Evolutionary conservation across 2,888 invertebrate genomes (phyloP).

Genomic region (Sesia bembeciformis): DNA sequence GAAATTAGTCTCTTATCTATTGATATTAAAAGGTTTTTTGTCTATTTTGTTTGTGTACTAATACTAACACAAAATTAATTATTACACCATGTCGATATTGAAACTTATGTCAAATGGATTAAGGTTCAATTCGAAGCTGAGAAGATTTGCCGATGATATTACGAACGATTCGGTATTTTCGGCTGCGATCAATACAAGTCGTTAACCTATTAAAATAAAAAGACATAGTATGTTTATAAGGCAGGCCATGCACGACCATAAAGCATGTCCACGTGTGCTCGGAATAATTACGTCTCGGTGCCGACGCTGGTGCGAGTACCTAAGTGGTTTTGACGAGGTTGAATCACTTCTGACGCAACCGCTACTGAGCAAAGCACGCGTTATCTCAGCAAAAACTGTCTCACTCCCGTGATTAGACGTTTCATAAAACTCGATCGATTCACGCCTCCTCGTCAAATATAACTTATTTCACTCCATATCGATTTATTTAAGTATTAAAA

Average conservation of each 20-base stretch:
- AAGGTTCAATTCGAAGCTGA: no score
- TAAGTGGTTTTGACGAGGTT: slow-evolving; percentile 40
- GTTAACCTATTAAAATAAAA: slow-evolving; percentile 61
- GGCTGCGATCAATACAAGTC: slow-evolving; percentile 46
- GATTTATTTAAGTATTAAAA: not conserved
- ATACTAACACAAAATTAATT: no score
- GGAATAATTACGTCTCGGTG: slow-evolving; percentile 55
- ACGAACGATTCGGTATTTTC: slow-evolving; percentile 17
- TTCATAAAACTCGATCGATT: not conserved
- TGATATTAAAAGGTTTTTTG: no score
- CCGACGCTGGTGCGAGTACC: slow-evolving; percentile 17
- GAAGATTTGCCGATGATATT: no score
- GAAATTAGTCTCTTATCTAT: no score
- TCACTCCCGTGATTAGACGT: not conserved
- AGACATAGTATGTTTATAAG: slow-evolving; percentile 44
- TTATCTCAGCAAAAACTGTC: slow-evolving; percentile 26
- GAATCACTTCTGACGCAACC: slow-evolving; percentile 54
- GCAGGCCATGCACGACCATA: slow-evolving; percentile 48
- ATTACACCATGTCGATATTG: no score
- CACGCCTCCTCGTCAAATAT: not conserved
- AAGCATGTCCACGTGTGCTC: slow-evolving; percentile 63
- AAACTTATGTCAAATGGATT: no score
- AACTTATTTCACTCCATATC: not conserved
- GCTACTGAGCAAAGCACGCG: slow-evolving; percentile 27
- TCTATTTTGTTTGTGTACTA: no score